Evolutionary conservation across 2,797 vertebrate species (phyloP).

Genomic region (Loris lydekkerianus): DNA sequence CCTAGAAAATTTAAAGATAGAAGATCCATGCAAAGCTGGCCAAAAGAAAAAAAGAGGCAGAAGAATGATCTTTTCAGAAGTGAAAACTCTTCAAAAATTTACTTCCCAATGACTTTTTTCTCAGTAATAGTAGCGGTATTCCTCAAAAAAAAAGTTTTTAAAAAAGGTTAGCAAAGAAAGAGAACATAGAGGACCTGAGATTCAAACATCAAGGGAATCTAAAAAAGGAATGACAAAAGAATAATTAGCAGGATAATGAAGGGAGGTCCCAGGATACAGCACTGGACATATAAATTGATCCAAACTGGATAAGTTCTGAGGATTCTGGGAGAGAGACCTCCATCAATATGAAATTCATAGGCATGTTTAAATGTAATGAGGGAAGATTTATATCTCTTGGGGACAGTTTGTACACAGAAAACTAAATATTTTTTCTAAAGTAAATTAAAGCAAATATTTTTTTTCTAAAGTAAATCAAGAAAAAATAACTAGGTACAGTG

Average conservation of each 20-base stretch:
- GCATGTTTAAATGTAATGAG: not conserved
- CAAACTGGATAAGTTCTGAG: not conserved
- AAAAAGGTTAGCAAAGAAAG: not conserved
- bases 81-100: constrained; percentile 1
- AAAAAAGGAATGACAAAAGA: no score
- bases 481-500: not conserved
- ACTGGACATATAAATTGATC: not conserved
- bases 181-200: not conserved
- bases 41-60: not conserved
- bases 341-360: not conserved
- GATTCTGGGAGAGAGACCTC: not conserved
- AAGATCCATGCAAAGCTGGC: not conserved
- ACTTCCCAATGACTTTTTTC: not conserved
- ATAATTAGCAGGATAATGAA: no score
- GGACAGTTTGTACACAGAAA: not conserved
- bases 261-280: not conserved
- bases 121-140: not conserved
- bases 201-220: not conserved
- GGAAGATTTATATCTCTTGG: not conserved
- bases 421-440: not conserved
- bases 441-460: no score
- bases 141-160: not conserved
- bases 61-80: constrained; percentile 29
- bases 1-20: not conserved
- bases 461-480: not conserved